A percentile compares a stretch with the other conserved stretches of the same genome.
Evolutionary conservation across 2,113 vertebrate genomes (phyloP).

Genomic region (Pedetes capensis): DNA sequence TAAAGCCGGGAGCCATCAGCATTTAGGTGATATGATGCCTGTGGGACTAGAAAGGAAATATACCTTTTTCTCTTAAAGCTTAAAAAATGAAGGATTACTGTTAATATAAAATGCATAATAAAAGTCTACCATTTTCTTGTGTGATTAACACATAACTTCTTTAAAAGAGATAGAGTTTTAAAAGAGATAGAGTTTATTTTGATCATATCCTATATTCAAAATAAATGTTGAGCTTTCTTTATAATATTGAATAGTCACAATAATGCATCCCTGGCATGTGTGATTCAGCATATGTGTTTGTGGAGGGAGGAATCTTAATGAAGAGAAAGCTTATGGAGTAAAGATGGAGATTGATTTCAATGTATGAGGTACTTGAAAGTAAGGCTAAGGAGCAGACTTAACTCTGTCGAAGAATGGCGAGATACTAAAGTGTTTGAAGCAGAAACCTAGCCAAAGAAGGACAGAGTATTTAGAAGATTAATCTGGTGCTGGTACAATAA

Average conservation of each 20-base stretch:
- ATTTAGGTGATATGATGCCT: neutral
- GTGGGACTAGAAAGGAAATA: neutral
- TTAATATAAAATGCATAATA: neutral
- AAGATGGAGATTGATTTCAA: neutral
- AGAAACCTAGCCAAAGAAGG: neutral
- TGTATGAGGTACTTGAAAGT: neutral
- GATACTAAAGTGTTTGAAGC: neutral
- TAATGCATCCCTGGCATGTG: neutral
- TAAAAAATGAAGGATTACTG: neutral
- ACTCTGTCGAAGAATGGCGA: neutral
- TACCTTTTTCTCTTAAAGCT: neutral
- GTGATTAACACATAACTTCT: neutral
- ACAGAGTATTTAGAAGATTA: neutral
- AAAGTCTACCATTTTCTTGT: neutral
- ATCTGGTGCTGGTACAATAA: neutral
- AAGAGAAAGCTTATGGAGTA: neutral
- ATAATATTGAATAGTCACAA: neutral
- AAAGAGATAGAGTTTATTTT: neutral
- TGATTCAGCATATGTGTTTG: neutral
- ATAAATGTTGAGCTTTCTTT: neutral
- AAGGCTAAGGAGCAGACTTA: neutral
- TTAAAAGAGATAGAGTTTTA: neutral
- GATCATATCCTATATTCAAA: neutral
- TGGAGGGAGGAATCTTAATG: neutral
- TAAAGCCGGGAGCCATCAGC: neutral